These are phyloP conservation scores for Neoaliturus tenellus DNA, from an alignment of 2,888 invertebrate species.

Conservation along the genomic window DNA sequence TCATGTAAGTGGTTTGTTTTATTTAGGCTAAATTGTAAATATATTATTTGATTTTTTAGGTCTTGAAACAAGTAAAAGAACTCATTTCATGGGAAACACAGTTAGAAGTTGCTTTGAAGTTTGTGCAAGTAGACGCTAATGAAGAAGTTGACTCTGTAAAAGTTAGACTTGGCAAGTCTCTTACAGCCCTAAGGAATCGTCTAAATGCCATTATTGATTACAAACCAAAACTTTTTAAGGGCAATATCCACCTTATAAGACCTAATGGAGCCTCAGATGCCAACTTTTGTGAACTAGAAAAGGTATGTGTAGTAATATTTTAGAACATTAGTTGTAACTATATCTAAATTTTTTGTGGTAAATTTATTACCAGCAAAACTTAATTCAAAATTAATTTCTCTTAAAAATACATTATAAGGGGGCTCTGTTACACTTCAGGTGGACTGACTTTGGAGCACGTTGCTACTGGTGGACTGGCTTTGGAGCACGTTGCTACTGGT, in stretches of 20 bases:
- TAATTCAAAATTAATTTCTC: too few species aligned
- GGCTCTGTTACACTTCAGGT: too few species aligned
- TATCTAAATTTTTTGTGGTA: too few species aligned
- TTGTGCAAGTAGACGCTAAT: not conserved
- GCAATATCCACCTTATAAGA: slow-evolving; percentile 1
- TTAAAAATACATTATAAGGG: too few species aligned
- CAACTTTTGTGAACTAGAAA: not conserved
- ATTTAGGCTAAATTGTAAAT: too few species aligned
- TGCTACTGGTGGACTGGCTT: too few species aligned
- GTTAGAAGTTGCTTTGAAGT: not conserved
- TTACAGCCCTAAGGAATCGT: not conserved
- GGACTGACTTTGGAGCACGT: too few species aligned
- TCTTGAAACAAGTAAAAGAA: not conserved
- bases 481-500: too few species aligned
- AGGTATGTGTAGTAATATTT: not conserved
- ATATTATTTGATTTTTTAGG: too few species aligned
- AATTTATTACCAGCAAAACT: too few species aligned
- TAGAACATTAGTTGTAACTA: too few species aligned
- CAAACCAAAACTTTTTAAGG: slow-evolving; percentile 2
- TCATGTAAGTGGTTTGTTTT: too few species aligned
- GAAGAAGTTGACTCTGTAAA: not conserved
- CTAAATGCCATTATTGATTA: not conserved
- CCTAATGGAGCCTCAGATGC: slow-evolving; percentile 7
- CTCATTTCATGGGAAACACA: not conserved
- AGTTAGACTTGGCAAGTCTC: not conserved